Base-by-base conservation (phyloP, 2,888 invertebrate species). In the Apamea anceps region DNA sequence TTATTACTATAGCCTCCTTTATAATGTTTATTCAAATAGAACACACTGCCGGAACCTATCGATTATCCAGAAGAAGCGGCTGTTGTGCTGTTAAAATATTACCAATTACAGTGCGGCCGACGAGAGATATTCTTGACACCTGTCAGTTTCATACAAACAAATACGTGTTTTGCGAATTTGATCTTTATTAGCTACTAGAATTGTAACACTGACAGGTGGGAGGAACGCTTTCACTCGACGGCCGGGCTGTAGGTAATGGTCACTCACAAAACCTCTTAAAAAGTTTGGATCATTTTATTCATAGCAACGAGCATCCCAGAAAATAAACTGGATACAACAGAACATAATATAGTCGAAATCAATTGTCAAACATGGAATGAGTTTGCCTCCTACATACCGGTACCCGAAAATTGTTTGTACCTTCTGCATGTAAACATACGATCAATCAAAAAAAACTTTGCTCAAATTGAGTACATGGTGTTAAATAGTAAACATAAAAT, bases 21-120 rank as follows among this genome's bases (percentile, higher is more conserved):
- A 67, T 75, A 71, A 75, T 66, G 37, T 66, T 32, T 66, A 42
- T 66, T 66, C 32, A 60, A 70, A 75, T 71, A 65, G n/a, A 74
- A 74, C 7, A 74, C 37, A 63, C 28, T 60, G 25, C 13, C 1
- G 25, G 18, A 45, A 81, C 28, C 28, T 6, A 81, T 63, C 37
- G 62, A 54, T 80, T 28, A 54, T 21, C 10, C 1, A 60, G 71
- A 32, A 66, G 25, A 45, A 73, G 13, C 32, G 37, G 37, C 54
- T 57, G 18, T 18, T 18, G 0, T 18, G 37, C 72, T 4, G n/a
- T 57, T 37, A 18, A 37, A 72, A 37, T 71, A 54, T 70, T 28
- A 0, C 7, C 21, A 21, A 18, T 25, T 21, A 21, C 8, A 12
- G 57, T 57, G 12, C 25, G 54, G 10, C 25, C 25, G 54, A 12